Evolutionary conservation across 2,113 vertebrate genomes (phyloP), one percentile per base, ranked within the genome.

Genomic region (Brachirus orientalis): DNA sequence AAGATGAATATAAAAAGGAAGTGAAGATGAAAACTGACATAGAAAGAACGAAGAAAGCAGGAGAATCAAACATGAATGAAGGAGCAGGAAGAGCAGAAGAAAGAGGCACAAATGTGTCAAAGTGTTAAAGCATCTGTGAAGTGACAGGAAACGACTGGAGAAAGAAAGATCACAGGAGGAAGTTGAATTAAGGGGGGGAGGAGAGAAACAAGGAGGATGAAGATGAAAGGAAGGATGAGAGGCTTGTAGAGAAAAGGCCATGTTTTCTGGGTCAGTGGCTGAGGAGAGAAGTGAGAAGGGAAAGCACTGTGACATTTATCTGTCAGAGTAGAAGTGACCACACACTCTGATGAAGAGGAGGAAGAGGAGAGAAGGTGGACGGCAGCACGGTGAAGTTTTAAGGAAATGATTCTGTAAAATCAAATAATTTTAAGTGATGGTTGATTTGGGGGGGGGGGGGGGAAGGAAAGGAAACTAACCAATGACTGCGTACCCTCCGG

Each of bases 401-500:
- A n/a, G n/a, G n/a, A n/a, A n/a, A n/a, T n/a, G n/a, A n/a, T n/a
- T n/a, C n/a, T n/a, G n/a, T n/a, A n/a, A n/a, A n/a, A n/a, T n/a
- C n/a, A n/a, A n/a, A n/a, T n/a, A n/a, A n/a, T n/a, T n/a, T n/a
- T n/a, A n/a, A n/a, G n/a, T n/a, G n/a, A n/a, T n/a, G n/a, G n/a
- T n/a, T n/a, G n/a, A n/a, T n/a, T n/a, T n/a, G n/a, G n/a, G n/a
- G n/a, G n/a, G n/a, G n/a, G n/a, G n/a, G n/a, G 58, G 46, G 55
- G 35, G 58, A 57, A n/a, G 53, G 61, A 50, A 40, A 52, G 22
- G 51, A 64, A 65, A 92, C 95, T 96, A 74, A 98, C 97, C 97
- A 75, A 98, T 98, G 72, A 98, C 97, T 56, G 97, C 96, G 12
- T 98, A 98, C 68, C 96, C 97, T 87, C 97, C 97, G 28, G 97